Evolutionary conservation across 2,888 invertebrate genomes (phyloP), one percentile per base, ranked within the genome.

Genomic region (Pemphredon lugubris): DNA sequence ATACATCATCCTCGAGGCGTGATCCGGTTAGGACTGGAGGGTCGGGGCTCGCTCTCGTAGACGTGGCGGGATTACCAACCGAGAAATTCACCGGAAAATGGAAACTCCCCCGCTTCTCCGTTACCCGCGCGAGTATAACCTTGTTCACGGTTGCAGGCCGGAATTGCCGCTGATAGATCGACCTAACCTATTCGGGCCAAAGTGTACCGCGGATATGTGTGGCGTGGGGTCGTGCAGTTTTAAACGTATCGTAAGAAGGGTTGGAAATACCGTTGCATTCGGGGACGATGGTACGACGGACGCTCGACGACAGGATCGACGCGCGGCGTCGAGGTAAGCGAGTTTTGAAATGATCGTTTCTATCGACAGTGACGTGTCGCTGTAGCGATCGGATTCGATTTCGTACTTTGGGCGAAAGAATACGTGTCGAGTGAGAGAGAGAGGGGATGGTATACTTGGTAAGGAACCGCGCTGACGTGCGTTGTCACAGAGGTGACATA

Each of bases 41-140:
- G 79, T 72, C 61, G 73, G n/a, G 45, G 57, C 68, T 60, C 66
- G 73, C 72, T 78, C 74, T 75, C 80, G 78, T 74, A 79, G 81
- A 87, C 87, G 87, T 86, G 87, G 86, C 77, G 75, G 83, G 86
- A 87, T 88, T 87, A 87, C 86, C 80, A 79, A 75, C 80, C 78
- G 81, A 79, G 80, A 82, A 86, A 84, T 80, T 84, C 82, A 63
- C 75, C 74, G 81, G 81, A 83, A 86, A 87, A 79, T 81, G 73
- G 79, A 73, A 79, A n/a, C n/a, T n/a, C n/a, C 64, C 66, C 69
- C 77, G 13, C 60, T 20, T 13, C 30, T 18, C n/a, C 30, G 37
- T 23, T 53, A 51, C 54, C 60, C 44, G 30, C 55, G 61, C 57
- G 64, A 71, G n/a, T n/a, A 67, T 67, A 79, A 79, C 58, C 61